Conservation (phyloP, 1,140 invertebrate genomes). For the Lepidurus couesii region DNA sequence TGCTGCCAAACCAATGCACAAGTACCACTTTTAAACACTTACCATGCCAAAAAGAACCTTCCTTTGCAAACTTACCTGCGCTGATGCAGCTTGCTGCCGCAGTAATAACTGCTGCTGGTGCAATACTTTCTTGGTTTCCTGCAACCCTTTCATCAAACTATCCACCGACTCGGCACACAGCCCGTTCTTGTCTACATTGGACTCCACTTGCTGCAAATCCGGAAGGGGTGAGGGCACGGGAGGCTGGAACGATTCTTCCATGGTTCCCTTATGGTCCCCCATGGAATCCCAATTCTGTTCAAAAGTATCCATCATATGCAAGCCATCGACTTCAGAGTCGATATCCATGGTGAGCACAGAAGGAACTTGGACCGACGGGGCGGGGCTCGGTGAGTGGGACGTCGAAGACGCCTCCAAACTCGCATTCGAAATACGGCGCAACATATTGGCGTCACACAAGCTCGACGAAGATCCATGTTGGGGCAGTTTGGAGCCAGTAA, state of each 20-base stretch:
- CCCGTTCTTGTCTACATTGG: background rate
- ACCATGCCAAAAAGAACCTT: background rate
- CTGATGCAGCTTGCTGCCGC: slow-evolving; percentile 34
- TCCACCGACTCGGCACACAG: slow-evolving; percentile 5
- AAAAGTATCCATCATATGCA: slow-evolving; percentile 43
- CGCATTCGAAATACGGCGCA: slow-evolving; percentile 31
- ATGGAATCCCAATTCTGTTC: slow-evolving; percentile 38
- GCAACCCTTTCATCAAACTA: slow-evolving; percentile 33
- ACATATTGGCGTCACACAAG: slow-evolving; percentile 29
- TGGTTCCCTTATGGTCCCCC: background rate
- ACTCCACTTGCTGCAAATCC: slow-evolving; percentile 4
- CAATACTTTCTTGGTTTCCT: slow-evolving; percentile 37
- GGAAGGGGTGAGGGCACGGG: slow-evolving; percentile 28
- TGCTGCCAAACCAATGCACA: background rate
- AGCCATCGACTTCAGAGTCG: slow-evolving; percentile 26
- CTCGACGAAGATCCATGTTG: slow-evolving; percentile 31
- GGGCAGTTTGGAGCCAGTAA: slow-evolving; percentile 20
- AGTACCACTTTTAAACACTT: background rate
- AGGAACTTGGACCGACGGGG: slow-evolving; percentile 31
- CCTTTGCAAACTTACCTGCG: slow-evolving; percentile 22
- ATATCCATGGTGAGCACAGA: slow-evolving; percentile 39
- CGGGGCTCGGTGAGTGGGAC: slow-evolving; percentile 35
- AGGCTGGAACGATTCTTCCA: background rate
- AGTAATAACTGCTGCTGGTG: slow-evolving; percentile 32
- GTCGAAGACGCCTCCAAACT: slow-evolving; percentile 36